These are phyloP conservation scores for Diploptera punctata DNA, from an alignment of 2,888 invertebrate species.

Conservation along the genomic window DNA sequence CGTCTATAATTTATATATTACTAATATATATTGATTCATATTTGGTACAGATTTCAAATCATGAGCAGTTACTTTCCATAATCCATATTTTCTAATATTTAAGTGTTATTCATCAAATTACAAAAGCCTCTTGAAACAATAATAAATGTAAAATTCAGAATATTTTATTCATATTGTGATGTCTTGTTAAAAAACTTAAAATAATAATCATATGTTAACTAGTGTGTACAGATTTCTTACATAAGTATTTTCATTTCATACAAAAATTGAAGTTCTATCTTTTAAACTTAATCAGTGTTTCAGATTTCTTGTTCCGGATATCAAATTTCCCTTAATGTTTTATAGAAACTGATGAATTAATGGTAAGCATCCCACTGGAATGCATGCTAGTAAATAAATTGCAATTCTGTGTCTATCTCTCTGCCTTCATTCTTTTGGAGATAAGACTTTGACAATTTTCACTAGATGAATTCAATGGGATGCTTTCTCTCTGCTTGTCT, in stretches of 20 bases:
- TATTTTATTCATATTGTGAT: too few relatives aligned
- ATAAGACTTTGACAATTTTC: neutral
- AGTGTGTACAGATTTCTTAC: neutral
- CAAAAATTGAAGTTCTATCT: neutral
- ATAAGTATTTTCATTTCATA: neutral
- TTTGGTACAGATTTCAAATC: too few relatives aligned
- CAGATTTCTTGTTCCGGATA: too few relatives aligned
- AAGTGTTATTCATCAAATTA: neutral
- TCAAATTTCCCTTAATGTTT: neutral
- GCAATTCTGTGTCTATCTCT: conserved; percentile 25
- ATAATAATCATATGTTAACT: neutral
- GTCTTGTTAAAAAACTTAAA: neutral
- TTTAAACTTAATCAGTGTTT: neutral
- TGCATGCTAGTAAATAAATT: neutral
- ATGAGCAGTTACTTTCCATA: neutral
- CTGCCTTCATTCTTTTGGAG: conserved; percentile 33
- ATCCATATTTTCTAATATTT: neutral
- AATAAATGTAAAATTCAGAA: too few relatives aligned
- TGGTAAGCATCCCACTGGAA: neutral
- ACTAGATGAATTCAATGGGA: conserved; percentile 2
- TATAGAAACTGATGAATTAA: neutral
- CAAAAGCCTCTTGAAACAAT: neutral
- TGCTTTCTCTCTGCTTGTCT: neutral
- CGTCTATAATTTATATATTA: too few relatives aligned
- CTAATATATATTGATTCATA: too few relatives aligned